Evolutionary conservation across 2,888 invertebrate species (phyloP).

Genomic region (Philaethria dido): DNA sequence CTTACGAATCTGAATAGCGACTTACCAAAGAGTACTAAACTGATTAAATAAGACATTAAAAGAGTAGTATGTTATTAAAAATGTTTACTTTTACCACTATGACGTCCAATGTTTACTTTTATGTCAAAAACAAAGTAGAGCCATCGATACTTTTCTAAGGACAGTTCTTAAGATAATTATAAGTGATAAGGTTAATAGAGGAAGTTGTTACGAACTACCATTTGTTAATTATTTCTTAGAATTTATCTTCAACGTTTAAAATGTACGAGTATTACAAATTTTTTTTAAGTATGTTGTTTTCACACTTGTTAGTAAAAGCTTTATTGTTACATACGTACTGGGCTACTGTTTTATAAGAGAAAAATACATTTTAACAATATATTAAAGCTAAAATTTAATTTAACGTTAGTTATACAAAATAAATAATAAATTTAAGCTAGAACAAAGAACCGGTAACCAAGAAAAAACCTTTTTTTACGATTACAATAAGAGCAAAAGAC

Average conservation of each 20-base stretch:
- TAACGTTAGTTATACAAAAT: no score
- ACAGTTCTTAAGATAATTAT: background rate
- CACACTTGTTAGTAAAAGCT: background rate
- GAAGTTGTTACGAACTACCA: conserved; percentile 1
- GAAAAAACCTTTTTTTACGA: background rate
- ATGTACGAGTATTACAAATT: background rate
- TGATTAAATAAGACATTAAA: background rate
- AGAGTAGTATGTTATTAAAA: background rate
- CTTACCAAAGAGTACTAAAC: background rate
- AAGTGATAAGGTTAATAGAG: conserved; percentile 2
- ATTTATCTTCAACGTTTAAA: background rate
- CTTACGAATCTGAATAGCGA: no score
- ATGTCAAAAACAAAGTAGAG: background rate
- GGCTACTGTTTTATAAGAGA: background rate
- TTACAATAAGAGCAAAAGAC: background rate
- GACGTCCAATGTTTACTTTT: conserved; percentile 1
- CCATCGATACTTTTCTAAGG: background rate
- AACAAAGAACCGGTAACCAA: no score
- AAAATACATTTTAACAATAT: no score
- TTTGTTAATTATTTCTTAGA: background rate
- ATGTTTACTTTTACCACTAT: background rate
- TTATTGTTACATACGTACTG: background rate
- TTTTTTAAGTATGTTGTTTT: background rate
- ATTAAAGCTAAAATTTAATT: no score
- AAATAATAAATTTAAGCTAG: no score